Conservation (phyloP, 2,888 invertebrate genomes). For the Alloplasta piceator region DNA sequence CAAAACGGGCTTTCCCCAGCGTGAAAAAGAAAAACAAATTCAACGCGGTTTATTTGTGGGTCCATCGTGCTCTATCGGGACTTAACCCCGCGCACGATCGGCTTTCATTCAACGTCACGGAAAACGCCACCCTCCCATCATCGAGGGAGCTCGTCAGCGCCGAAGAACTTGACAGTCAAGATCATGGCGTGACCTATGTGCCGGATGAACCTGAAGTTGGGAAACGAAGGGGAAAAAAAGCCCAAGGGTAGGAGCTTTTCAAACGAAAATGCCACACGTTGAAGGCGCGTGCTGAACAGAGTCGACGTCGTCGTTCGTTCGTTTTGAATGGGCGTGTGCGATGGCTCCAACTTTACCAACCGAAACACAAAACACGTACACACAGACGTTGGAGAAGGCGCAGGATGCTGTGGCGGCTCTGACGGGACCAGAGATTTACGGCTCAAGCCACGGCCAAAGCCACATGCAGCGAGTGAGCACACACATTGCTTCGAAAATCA, state of each 20-base stretch:
- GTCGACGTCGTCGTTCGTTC: conserved; percentile 36
- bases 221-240: conserved; percentile 44
- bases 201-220: conserved; percentile 34
- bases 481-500: neutral
- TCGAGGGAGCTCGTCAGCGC: conserved; percentile 18
- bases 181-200: conserved; percentile 1
- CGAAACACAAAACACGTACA: no score
- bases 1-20: conserved; percentile 4
- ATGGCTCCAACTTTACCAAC: conserved; percentile 35
- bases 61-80: conserved; percentile 38
- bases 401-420: conserved; percentile 45
- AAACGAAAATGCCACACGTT: conserved; percentile 45
- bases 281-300: conserved; percentile 32
- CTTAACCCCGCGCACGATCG: no score
- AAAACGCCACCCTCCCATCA: conserved; percentile 43
- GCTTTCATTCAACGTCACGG: conserved; percentile 42
- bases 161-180: conserved; percentile 4
- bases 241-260: conserved; percentile 6
- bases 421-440: conserved; percentile 58
- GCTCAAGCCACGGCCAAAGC: conserved; percentile 42
- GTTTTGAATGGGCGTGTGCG: conserved; percentile 44
- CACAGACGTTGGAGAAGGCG: conserved; percentile 36
- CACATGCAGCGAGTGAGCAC: neutral
- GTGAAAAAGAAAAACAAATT: conserved; percentile 56
- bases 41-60: conserved; percentile 52